Base-by-base conservation (phyloP, 2,797 vertebrate genomes). In the Carapus acus region DNA sequence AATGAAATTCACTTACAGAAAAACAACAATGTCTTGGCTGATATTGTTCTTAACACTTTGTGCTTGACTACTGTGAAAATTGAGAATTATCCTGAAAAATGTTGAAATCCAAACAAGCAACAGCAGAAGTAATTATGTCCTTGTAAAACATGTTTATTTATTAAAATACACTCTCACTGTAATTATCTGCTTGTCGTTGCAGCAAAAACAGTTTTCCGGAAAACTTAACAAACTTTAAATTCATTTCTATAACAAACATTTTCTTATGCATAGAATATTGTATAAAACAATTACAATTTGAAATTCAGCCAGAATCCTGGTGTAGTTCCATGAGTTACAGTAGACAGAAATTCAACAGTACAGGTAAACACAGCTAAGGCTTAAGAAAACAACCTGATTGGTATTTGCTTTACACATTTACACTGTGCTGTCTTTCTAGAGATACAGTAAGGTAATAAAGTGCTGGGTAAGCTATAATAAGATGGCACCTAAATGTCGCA, bases 381-480 rank as follows among this genome's bases (percentile, higher is more conserved):
- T 52, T 45, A 52, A 52, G 49, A 71, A 59, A 69, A 70, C 37
- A 62, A 63, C 46, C 9, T 19, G 16, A 65, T 29, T 57, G 36
- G 65, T 29, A 45, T 76, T 54, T 60, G 37, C 42, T 75, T 41
- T 66, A 36, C 33, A 23, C 29, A 49, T 54, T 59, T 46, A 53
- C 48, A 58, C 36, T 65, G 6, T 62, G 57, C 59, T 53, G 53
- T 59, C 65, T 56, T 58, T 65, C 27, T 48, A 39, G 61, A 79
- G 73, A 55, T 72, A 80, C 77, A 80, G 74, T 76, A 75, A 49
- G 65, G 49, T 58, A 54, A 73, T 86, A 86, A 87, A 87, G 84
- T 87, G 83, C 84, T 68, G 68, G 51, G 50, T 58, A 64, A 69
- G 54, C 70, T 62, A 56, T 65, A 36, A 47, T 56, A 55, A 21